A percentile compares a stretch with the other conserved stretches of the same genome.
These are phyloP conservation scores for Pharmacophagus antenor DNA, from an alignment of 2,888 invertebrate species.

Conservation along the genomic window DNA sequence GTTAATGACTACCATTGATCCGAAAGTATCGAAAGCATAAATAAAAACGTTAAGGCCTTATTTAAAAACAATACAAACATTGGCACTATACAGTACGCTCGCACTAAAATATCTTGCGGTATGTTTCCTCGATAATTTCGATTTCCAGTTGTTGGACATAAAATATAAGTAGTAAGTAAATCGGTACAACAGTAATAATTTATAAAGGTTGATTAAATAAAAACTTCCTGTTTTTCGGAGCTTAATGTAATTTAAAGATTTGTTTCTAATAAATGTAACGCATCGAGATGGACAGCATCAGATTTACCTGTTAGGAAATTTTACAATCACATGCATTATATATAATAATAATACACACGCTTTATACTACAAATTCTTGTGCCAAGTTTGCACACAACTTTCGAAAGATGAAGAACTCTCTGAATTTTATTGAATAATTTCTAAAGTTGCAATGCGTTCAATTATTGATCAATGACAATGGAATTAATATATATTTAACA, in stretches of 20 bases:
- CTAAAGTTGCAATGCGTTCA: too few species aligned
- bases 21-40: constrained; percentile 47
- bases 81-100: constrained; percentile 27
- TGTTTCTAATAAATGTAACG: not conserved
- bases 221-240: constrained; percentile 23
- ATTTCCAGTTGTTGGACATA: constrained; percentile 27
- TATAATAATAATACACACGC: too few species aligned
- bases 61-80: constrained; percentile 45
- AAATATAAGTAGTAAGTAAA: constrained; percentile 30
- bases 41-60: constrained; percentile 42
- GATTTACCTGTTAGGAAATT: too few species aligned
- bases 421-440: too few species aligned
- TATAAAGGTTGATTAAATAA: constrained; percentile 28
- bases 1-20: constrained; percentile 55
- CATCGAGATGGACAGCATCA: not conserved
- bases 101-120: constrained; percentile 20
- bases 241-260: constrained; percentile 11
- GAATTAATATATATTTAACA: too few species aligned
- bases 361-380: too few species aligned
- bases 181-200: constrained; percentile 23
- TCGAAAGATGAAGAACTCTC: too few species aligned
- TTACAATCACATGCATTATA: too few species aligned
- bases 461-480: too few species aligned
- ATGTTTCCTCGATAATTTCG: constrained; percentile 21
- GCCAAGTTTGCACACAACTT: too few species aligned